Base-by-base conservation (phyloP, 2,888 invertebrate genomes). In the Eupithecia centaureata region DNA sequence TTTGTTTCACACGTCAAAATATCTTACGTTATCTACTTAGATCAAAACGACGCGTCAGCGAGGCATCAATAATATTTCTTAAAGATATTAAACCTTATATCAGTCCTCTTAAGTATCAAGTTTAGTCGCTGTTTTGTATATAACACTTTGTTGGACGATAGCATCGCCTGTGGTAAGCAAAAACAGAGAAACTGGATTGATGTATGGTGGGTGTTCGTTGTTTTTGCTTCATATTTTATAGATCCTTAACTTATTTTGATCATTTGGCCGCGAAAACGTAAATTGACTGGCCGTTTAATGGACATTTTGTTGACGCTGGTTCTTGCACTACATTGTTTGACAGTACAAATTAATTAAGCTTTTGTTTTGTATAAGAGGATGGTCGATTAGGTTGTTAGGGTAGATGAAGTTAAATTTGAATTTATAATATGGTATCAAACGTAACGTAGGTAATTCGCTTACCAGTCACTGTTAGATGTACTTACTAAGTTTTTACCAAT, bases 1-100 rank as follows among this genome's bases (percentile, higher is more conserved):
- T 81, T 76, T 78, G 79, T 72, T 83, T 83, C 82, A 84, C 86
- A 84, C 85, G 86, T 88, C 87, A 87, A 85, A 89, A 86, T 84
- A 84, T 84, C 81, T 85, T 79, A 83, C 78, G 71, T 80, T 88
- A 89, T 90, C 88, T 79, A 65, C 56, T 70, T 74, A 71, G 80
- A 88, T 88, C 87, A 72, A 80, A 75, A 84, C 83, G 84, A 85
- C 83, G 82, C 77, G 84, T 84, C 85, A 80, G 79, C 73, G 70
- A 67, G 68, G 67, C 70, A 66, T 69, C 67, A 61, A 28, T 33
- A 27, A 33, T 25, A 68, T 59, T 58, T 25, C 2, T 18, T 79
- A 76, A 47, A 47, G 35, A 74, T 65, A 68, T 27, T 67, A 18
- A 60, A 67, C 72, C 62, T 30, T 73, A 70, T 67, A 18, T 25